A percentile compares a stretch with the other conserved stretches of the same genome.
Evolutionary conservation across 2,797 vertebrate genomes (phyloP).

Genomic region (Phoeniculus purpureus): DNA sequence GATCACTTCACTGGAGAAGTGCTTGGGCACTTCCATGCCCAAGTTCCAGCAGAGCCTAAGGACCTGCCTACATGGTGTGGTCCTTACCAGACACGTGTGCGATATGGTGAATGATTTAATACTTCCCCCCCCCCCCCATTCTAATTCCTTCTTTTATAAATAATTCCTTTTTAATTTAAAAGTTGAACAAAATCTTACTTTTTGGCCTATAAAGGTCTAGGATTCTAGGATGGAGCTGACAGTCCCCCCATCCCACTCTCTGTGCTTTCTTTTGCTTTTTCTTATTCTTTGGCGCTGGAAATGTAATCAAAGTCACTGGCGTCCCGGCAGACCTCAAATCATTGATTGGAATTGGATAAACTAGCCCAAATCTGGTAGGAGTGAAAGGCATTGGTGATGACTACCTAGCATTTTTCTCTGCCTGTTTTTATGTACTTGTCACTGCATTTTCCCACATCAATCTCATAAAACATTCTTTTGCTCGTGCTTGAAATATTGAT

Average conservation of each 20-base stretch:
- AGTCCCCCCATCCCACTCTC: background rate
- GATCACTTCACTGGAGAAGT: no score
- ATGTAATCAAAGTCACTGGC: slow-evolving; percentile 18
- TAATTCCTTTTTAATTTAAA: background rate
- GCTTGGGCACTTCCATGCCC: background rate
- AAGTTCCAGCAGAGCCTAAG: background rate
- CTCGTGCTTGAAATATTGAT: slow-evolving; percentile 77
- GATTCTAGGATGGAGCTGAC: background rate
- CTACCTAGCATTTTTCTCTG: slow-evolving; percentile 56
- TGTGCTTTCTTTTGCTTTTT: background rate
- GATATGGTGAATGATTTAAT: background rate
- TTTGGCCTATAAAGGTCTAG: background rate
- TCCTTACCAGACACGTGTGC: background rate
- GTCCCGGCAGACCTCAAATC: background rate
- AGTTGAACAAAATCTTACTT: background rate
- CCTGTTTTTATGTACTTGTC: slow-evolving; percentile 75
- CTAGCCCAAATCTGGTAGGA: slow-evolving; percentile 30
- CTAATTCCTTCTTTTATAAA: background rate
- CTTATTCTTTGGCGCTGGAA: background rate
- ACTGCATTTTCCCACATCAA: slow-evolving; percentile 72
- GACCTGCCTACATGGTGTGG: background rate
- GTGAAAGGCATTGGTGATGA: slow-evolving; percentile 53
- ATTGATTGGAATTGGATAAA: slow-evolving; percentile 53
- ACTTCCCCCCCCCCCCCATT: background rate
- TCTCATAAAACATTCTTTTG: slow-evolving; percentile 77